phyloP scores from a whole-genome alignment of 2,888 invertebrate species.

The Diplazon laetatorius region DNA sequence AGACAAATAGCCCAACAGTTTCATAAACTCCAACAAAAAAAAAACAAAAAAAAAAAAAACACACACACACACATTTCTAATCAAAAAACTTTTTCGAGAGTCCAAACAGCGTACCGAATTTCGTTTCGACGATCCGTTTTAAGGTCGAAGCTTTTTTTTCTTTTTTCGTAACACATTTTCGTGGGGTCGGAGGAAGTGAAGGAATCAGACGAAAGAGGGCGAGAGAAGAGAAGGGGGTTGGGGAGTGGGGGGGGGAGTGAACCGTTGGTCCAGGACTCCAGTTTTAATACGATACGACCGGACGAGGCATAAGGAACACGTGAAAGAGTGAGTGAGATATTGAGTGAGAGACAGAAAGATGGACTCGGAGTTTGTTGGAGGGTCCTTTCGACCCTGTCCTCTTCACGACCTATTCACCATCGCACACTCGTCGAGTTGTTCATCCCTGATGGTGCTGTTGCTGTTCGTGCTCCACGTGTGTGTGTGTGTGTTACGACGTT shows the following conservation, averaged over 20 bases:
- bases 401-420: slow-evolving; percentile 12
- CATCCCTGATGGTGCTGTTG: no score
- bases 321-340: no score
- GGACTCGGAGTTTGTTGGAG: not conserved
- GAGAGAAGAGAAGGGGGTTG: not conserved
- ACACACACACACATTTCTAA: slow-evolving; percentile 26
- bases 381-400: not conserved
- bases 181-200: no score
- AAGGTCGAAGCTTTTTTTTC: not conserved
- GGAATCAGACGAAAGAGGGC: not conserved
- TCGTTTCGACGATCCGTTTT: slow-evolving; percentile 4
- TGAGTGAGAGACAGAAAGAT: no score
- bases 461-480: slow-evolving; percentile 17
- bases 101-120: not conserved
- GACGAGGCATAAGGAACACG: not conserved
- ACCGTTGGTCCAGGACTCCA: not conserved
- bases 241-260: not conserved
- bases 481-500: no score
- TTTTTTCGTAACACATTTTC: not conserved
- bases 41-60: no score
- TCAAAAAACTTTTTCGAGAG: slow-evolving; percentile 19
- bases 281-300: slow-evolving; percentile 22
- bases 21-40: no score
- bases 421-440: not conserved
- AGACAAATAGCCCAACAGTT: not conserved